Conservation (phyloP, 2,797 vertebrate species). For the Pangasius sanitwongsei region DNA sequence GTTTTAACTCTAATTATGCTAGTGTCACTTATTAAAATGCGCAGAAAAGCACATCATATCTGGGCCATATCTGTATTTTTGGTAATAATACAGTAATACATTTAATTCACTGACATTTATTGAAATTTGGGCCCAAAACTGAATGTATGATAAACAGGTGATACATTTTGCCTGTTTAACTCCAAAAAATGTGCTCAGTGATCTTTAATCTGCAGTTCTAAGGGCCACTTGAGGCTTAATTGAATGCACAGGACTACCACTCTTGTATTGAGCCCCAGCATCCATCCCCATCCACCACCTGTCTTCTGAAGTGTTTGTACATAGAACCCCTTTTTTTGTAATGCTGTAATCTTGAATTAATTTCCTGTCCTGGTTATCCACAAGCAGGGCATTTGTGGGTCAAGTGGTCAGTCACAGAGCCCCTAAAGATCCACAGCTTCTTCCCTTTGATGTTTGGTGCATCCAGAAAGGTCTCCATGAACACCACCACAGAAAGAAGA, state of each 20-base stretch:
- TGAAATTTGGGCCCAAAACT: neutral
- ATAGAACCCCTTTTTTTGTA: conserved; percentile 47
- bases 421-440: conserved; percentile 60
- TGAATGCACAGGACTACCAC: conserved; percentile 68
- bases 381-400: conserved; percentile 63
- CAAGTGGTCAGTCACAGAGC: conserved; percentile 72
- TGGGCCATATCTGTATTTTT: too few relatives aligned
- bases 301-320: conserved; percentile 53
- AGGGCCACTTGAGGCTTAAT: conserved; percentile 61
- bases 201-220: neutral
- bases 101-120: neutral
- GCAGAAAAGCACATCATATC: neutral
- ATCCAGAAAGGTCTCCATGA: conserved; percentile 70
- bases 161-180: neutral
- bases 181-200: neutral
- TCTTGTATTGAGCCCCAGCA: neutral
- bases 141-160: neutral
- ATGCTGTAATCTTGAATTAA: conserved; percentile 69
- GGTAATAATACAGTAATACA: neutral
- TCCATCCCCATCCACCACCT: neutral
- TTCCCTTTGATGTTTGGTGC: conserved; percentile 72
- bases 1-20: neutral
- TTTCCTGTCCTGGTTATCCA: conserved; percentile 66
- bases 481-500: conserved; percentile 66
- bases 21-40: neutral